Conservation (phyloP, 2,888 invertebrate species). For the Ormia ochracea region DNA sequence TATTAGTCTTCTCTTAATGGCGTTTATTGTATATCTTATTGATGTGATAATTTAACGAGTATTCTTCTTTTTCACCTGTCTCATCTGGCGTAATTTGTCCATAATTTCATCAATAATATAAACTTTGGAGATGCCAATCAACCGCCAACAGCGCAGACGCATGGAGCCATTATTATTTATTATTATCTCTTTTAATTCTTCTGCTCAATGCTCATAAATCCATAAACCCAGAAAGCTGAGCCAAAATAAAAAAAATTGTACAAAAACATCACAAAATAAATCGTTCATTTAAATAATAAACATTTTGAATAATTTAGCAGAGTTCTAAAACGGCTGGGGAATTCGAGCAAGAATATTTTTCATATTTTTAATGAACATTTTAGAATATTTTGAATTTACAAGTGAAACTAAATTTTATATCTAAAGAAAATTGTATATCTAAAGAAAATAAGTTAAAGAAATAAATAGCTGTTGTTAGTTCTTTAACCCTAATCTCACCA, state of each 20-base stretch:
- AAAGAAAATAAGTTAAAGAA: too few species aligned
- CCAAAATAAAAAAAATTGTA: background rate
- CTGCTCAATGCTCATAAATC: conserved; percentile 2
- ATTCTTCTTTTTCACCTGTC: background rate
- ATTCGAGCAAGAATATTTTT: too few species aligned
- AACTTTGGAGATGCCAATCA: conserved; percentile 16
- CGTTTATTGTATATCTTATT: background rate
- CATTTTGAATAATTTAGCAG: background rate
- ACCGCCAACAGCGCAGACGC: background rate
- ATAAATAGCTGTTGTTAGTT: too few species aligned
- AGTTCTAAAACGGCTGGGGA: background rate
- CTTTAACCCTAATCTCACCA: too few species aligned
- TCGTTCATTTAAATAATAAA: background rate
- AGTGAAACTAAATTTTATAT: too few species aligned
- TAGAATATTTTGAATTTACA: too few species aligned
- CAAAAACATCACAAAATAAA: background rate
- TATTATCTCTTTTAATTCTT: background rate
- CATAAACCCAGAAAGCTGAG: background rate
- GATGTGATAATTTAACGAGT: background rate
- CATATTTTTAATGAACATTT: too few species aligned
- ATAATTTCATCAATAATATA: conserved; percentile 19
- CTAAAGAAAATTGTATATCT: too few species aligned
- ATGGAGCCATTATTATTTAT: conserved; percentile 24
- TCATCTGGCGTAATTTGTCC: conserved; percentile 22
- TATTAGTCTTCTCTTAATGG: background rate